Percentiles rank a stretch among this genome's conserved stretches.
phyloP scores from a whole-genome alignment of 1,140 invertebrate species.

The Halesus radiatus region DNA sequence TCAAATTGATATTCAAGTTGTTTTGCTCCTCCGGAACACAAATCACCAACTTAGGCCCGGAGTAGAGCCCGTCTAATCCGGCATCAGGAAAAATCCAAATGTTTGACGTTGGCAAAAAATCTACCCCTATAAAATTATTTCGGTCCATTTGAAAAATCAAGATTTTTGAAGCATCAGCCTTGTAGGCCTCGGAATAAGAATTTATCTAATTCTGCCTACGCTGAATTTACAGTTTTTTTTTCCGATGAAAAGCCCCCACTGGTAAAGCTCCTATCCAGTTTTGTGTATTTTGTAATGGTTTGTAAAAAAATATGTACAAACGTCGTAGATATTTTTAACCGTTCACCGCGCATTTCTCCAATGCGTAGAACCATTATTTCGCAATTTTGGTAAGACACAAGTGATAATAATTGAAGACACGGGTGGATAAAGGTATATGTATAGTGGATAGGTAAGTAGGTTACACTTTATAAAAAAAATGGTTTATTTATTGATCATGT shows the following conservation, averaged over 20 bases:
- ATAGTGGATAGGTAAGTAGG: no score
- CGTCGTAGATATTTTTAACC: no score
- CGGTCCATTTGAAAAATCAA: slow-evolving; percentile 55
- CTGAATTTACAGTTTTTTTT: slow-evolving; percentile 38
- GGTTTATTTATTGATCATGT: no score
- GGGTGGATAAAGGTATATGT: no score
- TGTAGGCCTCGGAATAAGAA: slow-evolving; percentile 18
- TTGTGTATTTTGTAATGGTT: neutral
- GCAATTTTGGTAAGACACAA: no score
- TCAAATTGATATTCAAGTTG: slow-evolving; percentile 38
- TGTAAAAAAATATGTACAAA: neutral
- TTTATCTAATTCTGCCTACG: slow-evolving; percentile 35
- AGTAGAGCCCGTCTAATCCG: slow-evolving; percentile 8
- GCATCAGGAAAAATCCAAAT: slow-evolving; percentile 21
- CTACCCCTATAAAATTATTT: slow-evolving; percentile 53
- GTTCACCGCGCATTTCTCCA: no score
- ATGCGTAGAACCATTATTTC: no score
- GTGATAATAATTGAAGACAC: no score
- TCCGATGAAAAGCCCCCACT: neutral
- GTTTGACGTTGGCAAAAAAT: slow-evolving; percentile 45
- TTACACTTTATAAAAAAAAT: no score
- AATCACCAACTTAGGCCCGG: slow-evolving; percentile 20
- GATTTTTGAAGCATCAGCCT: slow-evolving; percentile 41
- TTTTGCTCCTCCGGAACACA: slow-evolving; percentile 16
- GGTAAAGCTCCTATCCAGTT: neutral